Conservation (phyloP, 23 tunicate genomes). For the Halocynthia roretzi region DNA sequence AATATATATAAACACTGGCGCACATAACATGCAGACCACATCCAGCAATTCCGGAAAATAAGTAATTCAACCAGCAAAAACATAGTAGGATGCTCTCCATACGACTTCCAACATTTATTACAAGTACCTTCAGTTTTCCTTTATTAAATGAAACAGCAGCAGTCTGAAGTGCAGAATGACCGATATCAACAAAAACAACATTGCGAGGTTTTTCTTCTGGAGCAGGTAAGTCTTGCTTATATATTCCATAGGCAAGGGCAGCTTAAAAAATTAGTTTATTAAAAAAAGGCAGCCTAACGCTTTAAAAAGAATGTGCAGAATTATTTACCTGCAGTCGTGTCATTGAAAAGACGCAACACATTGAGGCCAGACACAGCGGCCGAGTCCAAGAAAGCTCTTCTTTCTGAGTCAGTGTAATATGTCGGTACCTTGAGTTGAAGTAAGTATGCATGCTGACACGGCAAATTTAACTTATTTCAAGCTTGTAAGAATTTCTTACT, state of each 20-base stretch:
- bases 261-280: constrained; percentile 19
- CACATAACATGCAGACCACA: neutral
- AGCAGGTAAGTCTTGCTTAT: constrained; percentile 94
- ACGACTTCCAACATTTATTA: too few relatives aligned
- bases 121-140: constrained; percentile 82
- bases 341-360: constrained; percentile 62
- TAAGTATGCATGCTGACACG: neutral
- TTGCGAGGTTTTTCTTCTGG: constrained; percentile 75
- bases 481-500: constrained; percentile 29
- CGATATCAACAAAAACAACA: constrained; percentile 94
- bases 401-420: constrained; percentile 76
- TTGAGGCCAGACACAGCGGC: constrained; percentile 60
- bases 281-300: constrained; percentile 1
- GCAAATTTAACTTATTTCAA: neutral
- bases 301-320: neutral
- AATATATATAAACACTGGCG: too few relatives aligned
- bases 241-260: constrained; percentile 90
- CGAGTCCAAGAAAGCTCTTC: constrained; percentile 44
- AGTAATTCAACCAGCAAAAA: neutral
- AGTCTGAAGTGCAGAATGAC: constrained; percentile 84
- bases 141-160: constrained; percentile 90
- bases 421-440: constrained; percentile 57
- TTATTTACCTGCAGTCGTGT: constrained; percentile 67
- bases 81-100: too few relatives aligned
- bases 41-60: neutral